These are phyloP conservation scores for Drosophila prostipennis DNA, from an alignment of 2,888 invertebrate species.

Conservation along the genomic window DNA sequence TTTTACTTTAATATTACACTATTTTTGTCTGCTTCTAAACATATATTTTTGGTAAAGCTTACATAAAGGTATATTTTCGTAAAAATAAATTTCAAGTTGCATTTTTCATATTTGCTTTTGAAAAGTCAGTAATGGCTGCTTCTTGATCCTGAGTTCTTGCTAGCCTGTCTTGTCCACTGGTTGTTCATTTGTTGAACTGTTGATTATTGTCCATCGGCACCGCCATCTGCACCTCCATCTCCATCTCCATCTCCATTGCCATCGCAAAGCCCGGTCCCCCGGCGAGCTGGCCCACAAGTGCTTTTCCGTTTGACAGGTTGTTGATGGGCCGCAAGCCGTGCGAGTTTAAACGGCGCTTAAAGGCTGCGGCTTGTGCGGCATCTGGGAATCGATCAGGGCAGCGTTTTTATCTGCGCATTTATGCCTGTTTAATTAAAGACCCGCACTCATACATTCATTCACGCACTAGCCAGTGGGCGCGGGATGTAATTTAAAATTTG, in stretches of 20 bases:
- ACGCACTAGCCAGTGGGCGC: conserved; percentile 1
- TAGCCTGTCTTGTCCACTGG: neutral
- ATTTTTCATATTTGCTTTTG: too few species aligned
- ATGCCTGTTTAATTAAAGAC: conserved; percentile 56
- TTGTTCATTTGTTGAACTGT: conserved; percentile 27
- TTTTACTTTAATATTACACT: too few species aligned
- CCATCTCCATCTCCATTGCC: neutral
- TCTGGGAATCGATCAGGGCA: conserved; percentile 13
- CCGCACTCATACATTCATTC: neutral
- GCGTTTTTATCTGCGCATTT: conserved; percentile 29
- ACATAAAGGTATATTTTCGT: too few species aligned
- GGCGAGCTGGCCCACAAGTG: conserved; percentile 16
- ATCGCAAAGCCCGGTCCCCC: conserved; percentile 1
- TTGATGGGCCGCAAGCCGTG: conserved; percentile 31
- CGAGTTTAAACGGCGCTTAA: conserved; percentile 43
- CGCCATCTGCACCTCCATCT: conserved; percentile 1
- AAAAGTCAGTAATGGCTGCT: too few species aligned
- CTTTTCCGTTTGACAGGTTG: conserved; percentile 29
- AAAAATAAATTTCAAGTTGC: too few species aligned
- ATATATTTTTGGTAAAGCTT: too few species aligned
- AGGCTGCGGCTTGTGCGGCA: conserved; percentile 31
- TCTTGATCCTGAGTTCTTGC: neutral
- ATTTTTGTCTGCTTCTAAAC: too few species aligned
- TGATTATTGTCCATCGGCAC: conserved; percentile 33
- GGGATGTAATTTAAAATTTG: conserved; percentile 46